These are phyloP conservation scores for Deroplatys truncata DNA, from an alignment of 2,888 invertebrate genomes.

Conservation along the genomic window DNA sequence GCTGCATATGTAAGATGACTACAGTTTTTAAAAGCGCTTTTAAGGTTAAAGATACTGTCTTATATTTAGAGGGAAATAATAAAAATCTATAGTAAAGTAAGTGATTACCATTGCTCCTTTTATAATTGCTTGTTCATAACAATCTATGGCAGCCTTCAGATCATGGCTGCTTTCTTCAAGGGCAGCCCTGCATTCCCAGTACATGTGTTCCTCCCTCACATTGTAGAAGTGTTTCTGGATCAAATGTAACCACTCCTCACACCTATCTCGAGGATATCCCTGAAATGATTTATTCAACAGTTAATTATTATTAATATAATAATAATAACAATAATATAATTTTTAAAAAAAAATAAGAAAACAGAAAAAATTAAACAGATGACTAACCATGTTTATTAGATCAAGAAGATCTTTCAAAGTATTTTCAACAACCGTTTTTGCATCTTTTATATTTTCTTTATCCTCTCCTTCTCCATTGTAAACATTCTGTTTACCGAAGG, in stretches of 20 bases:
- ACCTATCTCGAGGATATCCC: constrained; percentile 51
- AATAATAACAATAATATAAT: no score
- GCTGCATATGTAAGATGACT: no score
- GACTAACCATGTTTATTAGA: not conserved
- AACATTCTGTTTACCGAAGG: not conserved
- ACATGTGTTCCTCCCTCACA: constrained; percentile 47
- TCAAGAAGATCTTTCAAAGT: not conserved
- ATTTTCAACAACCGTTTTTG: not conserved
- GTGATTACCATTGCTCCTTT: not conserved
- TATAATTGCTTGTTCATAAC: constrained; percentile 47
- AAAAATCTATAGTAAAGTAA: no score
- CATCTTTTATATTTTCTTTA: not conserved
- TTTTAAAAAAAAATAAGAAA: not conserved
- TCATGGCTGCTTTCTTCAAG: constrained; percentile 54
- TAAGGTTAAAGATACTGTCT: no score
- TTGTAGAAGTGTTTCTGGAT: constrained; percentile 47
- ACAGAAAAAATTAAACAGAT: not conserved
- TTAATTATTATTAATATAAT: no score
- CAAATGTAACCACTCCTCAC: constrained; percentile 53
- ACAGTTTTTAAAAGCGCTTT: no score
- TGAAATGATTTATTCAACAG: not conserved
- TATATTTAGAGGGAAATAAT: no score
- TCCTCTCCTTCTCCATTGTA: not conserved
- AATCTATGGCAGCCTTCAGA: constrained; percentile 53
- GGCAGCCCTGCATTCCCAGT: constrained; percentile 59